Evolutionary conservation across 2,113 vertebrate genomes (phyloP), one percentile per base, ranked within the genome.

Genomic region (Eulacestoma nigropectus): DNA sequence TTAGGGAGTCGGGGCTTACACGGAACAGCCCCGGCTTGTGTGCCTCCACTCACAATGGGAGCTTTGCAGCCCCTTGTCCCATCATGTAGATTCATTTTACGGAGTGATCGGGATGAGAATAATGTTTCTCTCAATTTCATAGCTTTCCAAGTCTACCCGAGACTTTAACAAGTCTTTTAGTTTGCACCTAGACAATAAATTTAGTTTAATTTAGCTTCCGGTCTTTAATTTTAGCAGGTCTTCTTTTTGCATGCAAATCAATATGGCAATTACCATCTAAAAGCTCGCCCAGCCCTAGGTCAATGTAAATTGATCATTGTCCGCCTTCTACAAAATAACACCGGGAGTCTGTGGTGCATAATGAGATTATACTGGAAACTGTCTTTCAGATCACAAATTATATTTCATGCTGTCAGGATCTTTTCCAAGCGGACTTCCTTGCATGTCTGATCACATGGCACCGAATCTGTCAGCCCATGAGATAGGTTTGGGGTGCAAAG

Each of bases 291-390:
- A 98, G 98, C 98, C 98, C 98, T 97, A 98, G 98, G 98, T 98
- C 98, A 98, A 98, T 98, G 98, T 98, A 98, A 98, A 98, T 98
- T 98, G 98, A 98, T 98, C 98, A 98, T 98, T 98, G 98, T 98
- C 98, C 98, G 97, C 98, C 98, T 98, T 98, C 98, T 97, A 98
- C 98, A 98, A 98, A 98, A 98, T 98, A 98, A 98, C 98, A 98
- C 98, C 97, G 96, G 98, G 98, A 98, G 98, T 98, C 98, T 98
- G 98, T 97, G 98, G 98, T 97, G 98, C 98, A 98, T 98, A 98
- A 98, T 98, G 97, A 98, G 98, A 98, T 98, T 98, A 98, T 98
- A 98, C 98, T 98, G 97, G 97, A 98, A 98, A 98, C 97, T 98
- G 98, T 98, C 98, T 98, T 98, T 98, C 98, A 98, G 97, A 98